Evolutionary conservation across 2,888 invertebrate genomes (phyloP).

Genomic region (Craniophora ligustri): DNA sequence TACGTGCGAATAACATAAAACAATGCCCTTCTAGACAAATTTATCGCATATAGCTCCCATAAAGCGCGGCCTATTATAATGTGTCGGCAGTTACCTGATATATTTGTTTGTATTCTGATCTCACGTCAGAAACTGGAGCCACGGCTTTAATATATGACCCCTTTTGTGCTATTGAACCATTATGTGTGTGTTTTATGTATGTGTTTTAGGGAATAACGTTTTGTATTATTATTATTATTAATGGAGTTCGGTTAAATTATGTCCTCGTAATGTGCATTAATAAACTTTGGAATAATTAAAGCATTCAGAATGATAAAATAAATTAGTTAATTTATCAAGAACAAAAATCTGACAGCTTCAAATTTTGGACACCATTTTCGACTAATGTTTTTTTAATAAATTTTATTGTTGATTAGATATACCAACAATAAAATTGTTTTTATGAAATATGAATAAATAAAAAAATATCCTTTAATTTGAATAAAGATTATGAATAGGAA

Average conservation of each 20-base stretch:
- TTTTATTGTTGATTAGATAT: too few species aligned
- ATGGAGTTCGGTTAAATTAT: constrained; percentile 10
- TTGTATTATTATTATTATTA: constrained; percentile 36
- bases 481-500: too few species aligned
- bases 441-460: too few species aligned
- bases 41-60: constrained; percentile 52
- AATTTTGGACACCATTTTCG: too few species aligned
- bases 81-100: constrained; percentile 42
- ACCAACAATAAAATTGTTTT: too few species aligned
- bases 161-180: constrained; percentile 42
- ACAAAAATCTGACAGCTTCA: too few species aligned
- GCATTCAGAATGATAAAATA: not conserved
- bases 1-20: constrained; percentile 43
- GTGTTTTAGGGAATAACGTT: constrained; percentile 42
- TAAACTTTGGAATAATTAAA: not conserved
- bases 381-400: too few species aligned
- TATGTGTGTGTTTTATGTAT: constrained; percentile 31
- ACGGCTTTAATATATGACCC: constrained; percentile 31
- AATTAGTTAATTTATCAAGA: too few species aligned
- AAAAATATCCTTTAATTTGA: too few species aligned
- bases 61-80: constrained; percentile 48
- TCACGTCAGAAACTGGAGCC: constrained; percentile 40
- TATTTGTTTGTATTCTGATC: constrained; percentile 57
- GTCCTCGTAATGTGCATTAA: not conserved
- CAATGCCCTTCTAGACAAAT: constrained; percentile 52